phyloP scores from a whole-genome alignment of 2,888 invertebrate genomes.

The Eupithecia tripunctaria region DNA sequence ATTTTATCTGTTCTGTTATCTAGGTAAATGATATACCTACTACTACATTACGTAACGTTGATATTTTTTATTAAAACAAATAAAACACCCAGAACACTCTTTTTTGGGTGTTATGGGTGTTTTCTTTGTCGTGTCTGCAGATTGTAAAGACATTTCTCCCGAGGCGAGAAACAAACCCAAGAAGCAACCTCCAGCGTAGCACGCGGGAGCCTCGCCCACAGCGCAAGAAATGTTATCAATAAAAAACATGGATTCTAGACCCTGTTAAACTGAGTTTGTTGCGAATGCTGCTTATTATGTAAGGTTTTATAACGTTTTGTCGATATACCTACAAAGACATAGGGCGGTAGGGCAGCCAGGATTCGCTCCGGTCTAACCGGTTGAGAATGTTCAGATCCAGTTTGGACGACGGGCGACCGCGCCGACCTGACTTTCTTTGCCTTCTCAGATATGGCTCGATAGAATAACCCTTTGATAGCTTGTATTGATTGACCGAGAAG shows the following conservation, averaged over 20 bases:
- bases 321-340: constrained; percentile 36
- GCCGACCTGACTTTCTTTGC: constrained; percentile 73
- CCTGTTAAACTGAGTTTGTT: background rate
- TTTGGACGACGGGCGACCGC: constrained; percentile 64
- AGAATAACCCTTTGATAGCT: constrained; percentile 32
- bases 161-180: background rate
- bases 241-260: background rate
- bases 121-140: too few species aligned
- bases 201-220: background rate
- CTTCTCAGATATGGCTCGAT: constrained; percentile 55
- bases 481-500: constrained; percentile 12
- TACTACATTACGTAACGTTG: background rate
- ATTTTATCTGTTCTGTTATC: background rate
- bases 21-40: background rate
- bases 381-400: constrained; percentile 76
- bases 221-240: background rate
- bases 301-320: constrained; percentile 42
- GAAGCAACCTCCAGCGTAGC: background rate
- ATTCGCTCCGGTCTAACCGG: constrained; percentile 81
- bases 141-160: background rate
- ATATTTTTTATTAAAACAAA: background rate
- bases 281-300: constrained; percentile 34
- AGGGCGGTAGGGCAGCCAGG: constrained; percentile 63
- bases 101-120: too few species aligned
- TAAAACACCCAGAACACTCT: background rate